Conservation (phyloP, 2,113 vertebrate species). For the Callithrix jacchus region DNA sequence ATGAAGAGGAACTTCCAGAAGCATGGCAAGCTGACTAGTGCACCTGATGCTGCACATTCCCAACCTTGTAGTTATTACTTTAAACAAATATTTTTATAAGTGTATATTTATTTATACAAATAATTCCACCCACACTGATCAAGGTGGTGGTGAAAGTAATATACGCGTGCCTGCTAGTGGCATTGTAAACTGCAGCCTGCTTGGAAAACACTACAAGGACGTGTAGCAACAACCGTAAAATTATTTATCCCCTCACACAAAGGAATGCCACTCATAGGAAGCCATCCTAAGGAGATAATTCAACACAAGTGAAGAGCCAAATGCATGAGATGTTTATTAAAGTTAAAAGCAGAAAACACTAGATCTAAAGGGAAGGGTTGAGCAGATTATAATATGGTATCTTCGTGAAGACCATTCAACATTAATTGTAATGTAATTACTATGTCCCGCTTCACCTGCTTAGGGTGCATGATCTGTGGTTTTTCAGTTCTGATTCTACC, state of each 20-base stretch:
- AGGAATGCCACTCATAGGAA: neutral
- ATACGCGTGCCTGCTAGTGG: neutral
- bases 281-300: neutral
- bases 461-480: neutral
- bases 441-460: neutral
- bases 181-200: neutral
- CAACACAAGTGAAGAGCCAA: neutral
- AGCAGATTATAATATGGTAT: neutral
- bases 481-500: neutral
- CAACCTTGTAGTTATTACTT: neutral
- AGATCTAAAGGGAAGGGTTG: neutral
- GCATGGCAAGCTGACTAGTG: neutral
- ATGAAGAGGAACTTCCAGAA: neutral
- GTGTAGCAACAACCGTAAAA: neutral
- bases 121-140: neutral
- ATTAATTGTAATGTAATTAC: neutral
- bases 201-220: neutral
- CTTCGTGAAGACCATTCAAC: neutral
- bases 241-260: neutral
- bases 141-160: slow-evolving; percentile 1
- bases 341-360: neutral
- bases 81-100: neutral
- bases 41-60: neutral
- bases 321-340: neutral
- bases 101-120: neutral